Evolutionary conservation across 2,888 invertebrate species (phyloP), one percentile per base, ranked within the genome.

Genomic region (Trichogramma dendrolimi): DNA sequence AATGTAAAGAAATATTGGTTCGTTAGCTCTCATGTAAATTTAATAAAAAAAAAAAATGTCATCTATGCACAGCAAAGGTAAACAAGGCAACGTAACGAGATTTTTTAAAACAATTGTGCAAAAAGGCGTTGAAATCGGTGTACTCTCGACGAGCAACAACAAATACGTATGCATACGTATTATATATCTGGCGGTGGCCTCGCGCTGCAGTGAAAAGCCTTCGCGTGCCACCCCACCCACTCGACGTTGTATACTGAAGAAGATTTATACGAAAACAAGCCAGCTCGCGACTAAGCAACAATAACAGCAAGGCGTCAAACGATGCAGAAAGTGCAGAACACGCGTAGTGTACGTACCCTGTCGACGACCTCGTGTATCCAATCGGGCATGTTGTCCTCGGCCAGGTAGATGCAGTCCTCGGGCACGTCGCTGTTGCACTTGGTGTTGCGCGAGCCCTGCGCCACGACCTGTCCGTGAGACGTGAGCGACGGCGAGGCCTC

Each of bases 301-400:
- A 11, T 51, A n/a, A 40, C 40, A 10, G 39, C 38, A 27, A 52
- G 11, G 11, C 8, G 27, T 10, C 8, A 53, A 7, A 27, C 55
- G 39, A 27, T 46, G n/a, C n/a, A 38, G 55, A 55, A 14, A 5
- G 8, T 38, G 14, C 46, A 7, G 3, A n/a, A 41, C 46, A 38
- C 7, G 46, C 44, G 47, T n/a, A n/a, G n/a, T n/a, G n/a, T n/a
- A n/a, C n/a, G n/a, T 58, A 70, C 70, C 62, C 68, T 65, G 62
- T 68, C 68, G 53, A 70, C 66, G 46, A 67, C 60, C 54, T 70
- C 71, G 14, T 67, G 67, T 39, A 72, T 70, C 72, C 71, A 72
- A 48, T 71, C 70, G 38, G 72, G 72, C 67, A 71, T 68, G 50
- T 63, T 72, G n/a, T 72, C 71, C 55, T 65, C 59, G 1, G 71